phyloP scores from a whole-genome alignment of 2,797 vertebrate genomes.

The Luscinia luscinia region DNA sequence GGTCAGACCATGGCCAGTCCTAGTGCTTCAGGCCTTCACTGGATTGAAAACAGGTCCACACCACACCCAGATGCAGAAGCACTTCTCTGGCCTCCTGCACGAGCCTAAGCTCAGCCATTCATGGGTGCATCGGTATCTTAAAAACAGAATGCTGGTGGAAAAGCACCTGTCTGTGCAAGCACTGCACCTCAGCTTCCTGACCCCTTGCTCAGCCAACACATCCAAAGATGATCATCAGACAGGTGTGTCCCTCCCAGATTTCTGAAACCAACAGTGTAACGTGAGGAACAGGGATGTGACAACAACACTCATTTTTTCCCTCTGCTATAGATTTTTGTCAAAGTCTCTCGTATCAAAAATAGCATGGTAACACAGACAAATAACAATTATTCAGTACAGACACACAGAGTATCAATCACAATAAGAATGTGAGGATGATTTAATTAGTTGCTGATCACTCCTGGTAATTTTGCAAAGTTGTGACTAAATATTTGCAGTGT shows the following conservation, averaged over 20 bases:
- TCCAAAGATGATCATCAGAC: background rate
- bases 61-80: background rate
- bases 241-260: background rate
- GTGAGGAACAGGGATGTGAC: background rate
- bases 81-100: accelerated
- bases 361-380: background rate
- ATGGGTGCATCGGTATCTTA: background rate
- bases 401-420: background rate
- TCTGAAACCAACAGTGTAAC: accelerated
- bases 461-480: background rate
- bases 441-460: background rate
- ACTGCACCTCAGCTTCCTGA: background rate
- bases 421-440: background rate
- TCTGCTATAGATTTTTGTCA: background rate
- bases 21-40: background rate
- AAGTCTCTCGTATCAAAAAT: background rate
- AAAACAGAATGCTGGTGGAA: background rate
- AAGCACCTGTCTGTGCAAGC: background rate
- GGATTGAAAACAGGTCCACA: accelerated
- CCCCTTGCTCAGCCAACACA: background rate
- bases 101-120: background rate
- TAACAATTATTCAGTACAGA: background rate
- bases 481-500: background rate
- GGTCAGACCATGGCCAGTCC: background rate
- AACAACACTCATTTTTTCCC: background rate